Evolutionary conservation across 2,113 vertebrate species (phyloP).

Genomic region (Myocastor coypus): DNA sequence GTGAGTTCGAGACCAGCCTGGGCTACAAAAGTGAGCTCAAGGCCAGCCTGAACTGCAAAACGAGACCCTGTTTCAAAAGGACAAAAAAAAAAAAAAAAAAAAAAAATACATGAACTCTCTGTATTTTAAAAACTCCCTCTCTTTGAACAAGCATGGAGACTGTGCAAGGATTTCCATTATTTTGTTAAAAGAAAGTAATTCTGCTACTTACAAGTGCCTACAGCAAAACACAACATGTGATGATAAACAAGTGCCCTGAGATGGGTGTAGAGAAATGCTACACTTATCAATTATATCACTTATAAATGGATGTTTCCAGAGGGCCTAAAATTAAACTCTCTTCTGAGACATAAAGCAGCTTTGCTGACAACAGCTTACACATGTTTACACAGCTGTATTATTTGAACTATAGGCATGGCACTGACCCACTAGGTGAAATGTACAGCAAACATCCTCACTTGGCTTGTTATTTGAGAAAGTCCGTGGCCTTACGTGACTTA

Average conservation of each 20-base stretch:
- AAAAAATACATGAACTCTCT: slow-evolving; percentile 3
- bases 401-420: not conserved
- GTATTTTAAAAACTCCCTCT: slow-evolving; percentile 1
- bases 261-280: not conserved
- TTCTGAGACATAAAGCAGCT: not conserved
- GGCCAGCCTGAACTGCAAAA: too few relatives aligned
- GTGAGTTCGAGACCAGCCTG: too few relatives aligned
- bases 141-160: slow-evolving; percentile 32
- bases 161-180: slow-evolving; percentile 11
- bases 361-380: slow-evolving; percentile 14
- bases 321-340: not conserved
- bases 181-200: slow-evolving; percentile 57
- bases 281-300: slow-evolving; percentile 19
- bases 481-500: not conserved
- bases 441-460: not conserved
- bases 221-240: not conserved
- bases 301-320: slow-evolving; percentile 43
- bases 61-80: too few relatives aligned
- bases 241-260: slow-evolving; percentile 37
- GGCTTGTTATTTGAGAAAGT: not conserved
- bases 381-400: slow-evolving; percentile 1
- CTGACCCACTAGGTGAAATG: not conserved
- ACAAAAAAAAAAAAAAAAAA: too few relatives aligned
- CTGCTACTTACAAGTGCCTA: slow-evolving; percentile 45
- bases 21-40: too few relatives aligned